Base-by-base conservation (phyloP, 2,888 invertebrate genomes). In the Pelosia muscerda region DNA sequence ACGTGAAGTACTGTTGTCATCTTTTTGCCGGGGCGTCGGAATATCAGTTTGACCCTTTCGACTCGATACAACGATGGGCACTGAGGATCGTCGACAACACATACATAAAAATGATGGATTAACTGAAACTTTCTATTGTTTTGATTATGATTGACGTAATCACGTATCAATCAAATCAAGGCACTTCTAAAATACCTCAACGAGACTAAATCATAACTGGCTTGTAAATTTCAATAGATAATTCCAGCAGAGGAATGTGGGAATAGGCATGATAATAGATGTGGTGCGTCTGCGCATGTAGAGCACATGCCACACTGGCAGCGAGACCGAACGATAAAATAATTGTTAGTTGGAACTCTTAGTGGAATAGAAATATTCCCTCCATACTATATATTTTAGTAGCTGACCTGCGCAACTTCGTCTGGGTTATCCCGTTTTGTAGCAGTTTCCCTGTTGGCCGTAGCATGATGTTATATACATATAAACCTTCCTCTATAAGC, bases 251-350 rank as follows among this genome's bases (percentile, higher is more conserved):
- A 66, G 71, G 68, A 69, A 68, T 63, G 72, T 66, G 70, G 25
- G 71, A 66, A 71, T 69, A 66, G 67, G 67, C 66, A 70, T 70
- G 79, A 70, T 68, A 74, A 74, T 74, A 79, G 65, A 67, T 61
- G 25, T 9, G 54, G 54, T 70, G 71, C 75, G 71, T 70, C 28
- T 77, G 75, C 75, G 75, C 77, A 69, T 25, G 53, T 22, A 42
- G 56, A 28, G 55, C 38, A 15, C n/a, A 15, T 9, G 49, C 5
- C 38, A 5, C 42, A 66, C 42, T 61, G 60, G 28, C 22, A 61
- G 55, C 60, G 55, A 42, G 19, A 19, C 5, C 6, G 15, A 19
- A 42, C 19, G 42, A 42, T 42, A 38, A 15, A 15, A 4, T 15
- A 38, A n/a, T n/a, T n/a, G n/a, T n/a, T 15, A 2, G 4, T 13